Conservation (phyloP, 2,113 vertebrate genomes). For the Capra hircus region DNA sequence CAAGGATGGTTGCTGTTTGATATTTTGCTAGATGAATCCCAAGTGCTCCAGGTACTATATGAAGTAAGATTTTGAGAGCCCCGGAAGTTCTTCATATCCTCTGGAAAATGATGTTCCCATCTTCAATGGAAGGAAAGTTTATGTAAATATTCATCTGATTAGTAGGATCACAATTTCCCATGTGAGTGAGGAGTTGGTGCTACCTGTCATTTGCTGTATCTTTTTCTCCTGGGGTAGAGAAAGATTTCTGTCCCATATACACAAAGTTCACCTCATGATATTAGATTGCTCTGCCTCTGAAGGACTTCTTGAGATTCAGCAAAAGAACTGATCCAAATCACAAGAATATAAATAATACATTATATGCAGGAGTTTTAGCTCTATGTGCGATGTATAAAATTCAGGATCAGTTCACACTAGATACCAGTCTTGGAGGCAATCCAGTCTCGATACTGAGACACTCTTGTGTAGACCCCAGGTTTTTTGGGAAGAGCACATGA, state of each 20-base stretch:
- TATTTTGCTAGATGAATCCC: neutral
- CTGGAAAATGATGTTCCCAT: neutral
- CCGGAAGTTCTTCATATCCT: neutral
- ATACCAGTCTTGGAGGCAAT: conserved; percentile 78
- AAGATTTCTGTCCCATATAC: neutral
- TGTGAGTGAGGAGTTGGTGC: neutral
- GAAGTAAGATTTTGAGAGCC: neutral
- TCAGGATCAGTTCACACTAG: conserved; percentile 57
- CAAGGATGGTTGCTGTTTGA: neutral
- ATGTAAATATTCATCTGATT: neutral
- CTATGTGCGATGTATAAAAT: neutral
- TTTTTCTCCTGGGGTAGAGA: neutral
- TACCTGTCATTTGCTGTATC: neutral
- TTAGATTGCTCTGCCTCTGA: neutral
- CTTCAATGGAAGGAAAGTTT: neutral
- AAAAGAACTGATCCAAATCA: conserved; percentile 10
- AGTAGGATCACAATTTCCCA: neutral
- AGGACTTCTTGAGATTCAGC: neutral
- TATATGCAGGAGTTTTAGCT: neutral
- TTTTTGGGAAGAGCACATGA: conserved; percentile 82
- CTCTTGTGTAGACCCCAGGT: conserved; percentile 83
- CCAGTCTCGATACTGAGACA: conserved; percentile 81
- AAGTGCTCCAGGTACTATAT: neutral
- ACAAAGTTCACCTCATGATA: neutral
- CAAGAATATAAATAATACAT: neutral